Percentiles rank a stretch among this genome's conserved stretches.
Conservation (phyloP, 1,140 invertebrate species). For the Mya arenaria region DNA sequence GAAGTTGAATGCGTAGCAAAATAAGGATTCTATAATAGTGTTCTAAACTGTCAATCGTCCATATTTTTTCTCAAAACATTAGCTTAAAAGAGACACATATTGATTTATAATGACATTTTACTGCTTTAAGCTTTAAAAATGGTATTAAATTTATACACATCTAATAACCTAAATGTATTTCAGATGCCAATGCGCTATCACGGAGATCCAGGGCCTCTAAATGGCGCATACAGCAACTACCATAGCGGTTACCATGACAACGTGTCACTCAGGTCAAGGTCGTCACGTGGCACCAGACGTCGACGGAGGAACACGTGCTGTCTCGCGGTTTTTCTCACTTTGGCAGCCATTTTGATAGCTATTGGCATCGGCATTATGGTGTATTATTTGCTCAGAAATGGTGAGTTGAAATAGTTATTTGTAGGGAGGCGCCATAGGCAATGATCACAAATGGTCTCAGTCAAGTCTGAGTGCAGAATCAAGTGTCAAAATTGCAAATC, state of each 20-base stretch:
- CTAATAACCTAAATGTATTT: too few relatives aligned
- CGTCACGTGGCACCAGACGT: not conserved
- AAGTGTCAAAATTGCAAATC: not conserved
- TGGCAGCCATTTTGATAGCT: slow-evolving; percentile 8
- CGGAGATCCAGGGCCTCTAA: not conserved
- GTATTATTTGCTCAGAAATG: slow-evolving; percentile 12
- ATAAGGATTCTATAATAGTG: too few relatives aligned
- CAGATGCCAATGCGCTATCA: slow-evolving; percentile 20
- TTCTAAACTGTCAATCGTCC: too few relatives aligned
- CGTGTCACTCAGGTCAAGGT: slow-evolving; percentile 7
- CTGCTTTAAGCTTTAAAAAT: too few relatives aligned
- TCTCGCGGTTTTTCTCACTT: not conserved
- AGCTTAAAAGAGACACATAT: too few relatives aligned
- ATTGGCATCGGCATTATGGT: slow-evolving; percentile 32
- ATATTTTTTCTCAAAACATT: too few relatives aligned
- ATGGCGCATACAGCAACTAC: not conserved
- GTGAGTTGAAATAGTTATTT: not conserved
- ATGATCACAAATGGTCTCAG: not conserved
- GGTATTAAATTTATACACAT: too few relatives aligned
- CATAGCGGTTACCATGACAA: slow-evolving; percentile 20
- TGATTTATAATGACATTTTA: too few relatives aligned
- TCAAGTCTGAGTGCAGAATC: not conserved
- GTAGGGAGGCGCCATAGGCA: too few relatives aligned
- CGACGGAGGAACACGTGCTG: slow-evolving; percentile 1
- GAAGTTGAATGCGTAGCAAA: too few relatives aligned